Percentiles rank a stretch among this genome's conserved stretches.
These are phyloP conservation scores for Argyresthia goedartella DNA, from an alignment of 2,888 invertebrate genomes.

Conservation along the genomic window DNA sequence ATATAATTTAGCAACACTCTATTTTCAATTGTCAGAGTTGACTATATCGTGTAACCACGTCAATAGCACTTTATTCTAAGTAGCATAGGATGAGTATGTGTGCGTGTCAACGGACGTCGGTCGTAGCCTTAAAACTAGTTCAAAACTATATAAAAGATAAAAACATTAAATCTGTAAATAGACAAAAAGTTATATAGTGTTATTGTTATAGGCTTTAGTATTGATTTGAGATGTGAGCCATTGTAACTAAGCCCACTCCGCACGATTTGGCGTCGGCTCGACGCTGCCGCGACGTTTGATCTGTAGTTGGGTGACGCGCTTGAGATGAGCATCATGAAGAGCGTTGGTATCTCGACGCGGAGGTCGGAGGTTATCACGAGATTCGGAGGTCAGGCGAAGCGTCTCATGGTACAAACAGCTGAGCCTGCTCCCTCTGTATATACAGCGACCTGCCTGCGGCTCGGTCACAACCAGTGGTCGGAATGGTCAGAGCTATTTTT, in stretches of 20 bases:
- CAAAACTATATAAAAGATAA: slow-evolving; percentile 58
- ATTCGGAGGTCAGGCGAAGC: not conserved
- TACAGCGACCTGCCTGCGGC: not conserved
- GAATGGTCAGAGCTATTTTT: too few relatives aligned
- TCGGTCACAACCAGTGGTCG: not conserved
- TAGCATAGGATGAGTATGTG: slow-evolving; percentile 45
- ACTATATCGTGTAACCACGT: slow-evolving; percentile 24
- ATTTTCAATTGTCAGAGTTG: not conserved
- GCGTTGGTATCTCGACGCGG: too few relatives aligned
- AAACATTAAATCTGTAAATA: slow-evolving; percentile 52
- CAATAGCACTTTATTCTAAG: slow-evolving; percentile 32
- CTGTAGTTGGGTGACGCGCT: not conserved
- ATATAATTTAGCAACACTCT: not conserved
- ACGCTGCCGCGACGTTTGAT: too few relatives aligned
- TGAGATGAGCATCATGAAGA: not conserved
- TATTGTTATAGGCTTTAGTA: slow-evolving; percentile 46
- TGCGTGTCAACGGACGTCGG: slow-evolving; percentile 57
- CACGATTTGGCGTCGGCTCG: not conserved
- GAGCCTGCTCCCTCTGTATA: not conserved
- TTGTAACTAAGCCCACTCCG: slow-evolving; percentile 35
- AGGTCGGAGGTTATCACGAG: too few relatives aligned
- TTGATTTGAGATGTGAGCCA: slow-evolving; percentile 42
- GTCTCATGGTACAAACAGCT: slow-evolving; percentile 6
- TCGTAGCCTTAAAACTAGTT: slow-evolving; percentile 70
- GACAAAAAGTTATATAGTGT: slow-evolving; percentile 40